Percentiles rank a stretch among this genome's conserved stretches.
These are phyloP conservation scores for Gobio gobio DNA, from an alignment of 2,113 vertebrate species.

Conservation along the genomic window DNA sequence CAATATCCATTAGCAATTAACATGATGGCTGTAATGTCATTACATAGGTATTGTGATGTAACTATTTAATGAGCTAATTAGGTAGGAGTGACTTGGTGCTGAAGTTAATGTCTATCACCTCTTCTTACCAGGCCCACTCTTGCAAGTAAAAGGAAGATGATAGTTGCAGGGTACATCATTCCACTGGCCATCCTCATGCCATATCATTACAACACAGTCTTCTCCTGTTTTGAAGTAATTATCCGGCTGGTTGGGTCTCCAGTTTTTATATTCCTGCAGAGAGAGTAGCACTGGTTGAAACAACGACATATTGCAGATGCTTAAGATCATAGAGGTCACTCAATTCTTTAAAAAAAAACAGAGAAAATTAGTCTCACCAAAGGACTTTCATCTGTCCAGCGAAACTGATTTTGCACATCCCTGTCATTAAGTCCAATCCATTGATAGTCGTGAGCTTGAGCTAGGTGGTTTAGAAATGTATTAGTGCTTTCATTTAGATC, in stretches of 20 bases:
- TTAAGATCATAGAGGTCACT: not conserved
- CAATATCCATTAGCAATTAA: not conserved
- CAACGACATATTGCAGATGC: not conserved
- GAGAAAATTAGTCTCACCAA: slow-evolving; percentile 78
- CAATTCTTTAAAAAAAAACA: not conserved
- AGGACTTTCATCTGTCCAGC: slow-evolving; percentile 89
- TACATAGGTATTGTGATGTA: not conserved
- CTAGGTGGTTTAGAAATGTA: slow-evolving; percentile 66
- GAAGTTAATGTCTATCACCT: slow-evolving; percentile 1
- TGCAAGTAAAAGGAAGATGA: slow-evolving; percentile 94
- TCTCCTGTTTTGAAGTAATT: slow-evolving; percentile 89
- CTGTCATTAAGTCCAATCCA: slow-evolving; percentile 95
- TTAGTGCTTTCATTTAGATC: not conserved
- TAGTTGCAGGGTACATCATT: slow-evolving; percentile 95
- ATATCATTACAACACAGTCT: slow-evolving; percentile 95
- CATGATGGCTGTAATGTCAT: not conserved
- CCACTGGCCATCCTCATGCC: slow-evolving; percentile 92
- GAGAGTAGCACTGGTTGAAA: not conserved
- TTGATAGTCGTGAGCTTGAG: slow-evolving; percentile 88
- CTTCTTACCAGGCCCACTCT: slow-evolving; percentile 85
- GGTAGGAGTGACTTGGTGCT: not conserved
- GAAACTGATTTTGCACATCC: slow-evolving; percentile 88
- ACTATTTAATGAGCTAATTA: not conserved
- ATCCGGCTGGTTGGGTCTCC: slow-evolving; percentile 92
- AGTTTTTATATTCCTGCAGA: slow-evolving; percentile 88